Percentiles rank a stretch among this genome's conserved stretches.
Conservation (phyloP, 2,888 invertebrate genomes). For the Caenorhabditis afra region DNA sequence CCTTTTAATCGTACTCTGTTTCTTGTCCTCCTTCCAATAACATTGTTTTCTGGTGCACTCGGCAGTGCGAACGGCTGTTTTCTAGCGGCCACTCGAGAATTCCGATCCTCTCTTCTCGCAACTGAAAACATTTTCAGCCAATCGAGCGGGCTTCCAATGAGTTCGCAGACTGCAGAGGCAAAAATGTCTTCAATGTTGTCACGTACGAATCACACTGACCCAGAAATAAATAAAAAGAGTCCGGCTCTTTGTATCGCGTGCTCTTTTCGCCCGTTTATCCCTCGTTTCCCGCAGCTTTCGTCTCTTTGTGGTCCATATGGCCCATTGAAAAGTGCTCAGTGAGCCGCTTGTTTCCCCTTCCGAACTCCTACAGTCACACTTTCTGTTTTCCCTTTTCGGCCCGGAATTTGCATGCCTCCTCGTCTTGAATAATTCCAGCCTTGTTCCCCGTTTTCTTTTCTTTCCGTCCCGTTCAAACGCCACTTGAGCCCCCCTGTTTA, state of each 20-base stretch:
- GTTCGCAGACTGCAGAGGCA: too few relatives aligned
- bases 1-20: slow-evolving; percentile 27
- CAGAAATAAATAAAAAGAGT: slow-evolving; percentile 6
- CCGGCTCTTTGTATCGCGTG: slow-evolving; percentile 11
- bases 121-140: too few relatives aligned
- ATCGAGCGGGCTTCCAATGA: too few relatives aligned
- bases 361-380: slow-evolving; percentile 16
- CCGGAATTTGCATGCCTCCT: slow-evolving; percentile 24
- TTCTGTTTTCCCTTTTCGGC: slow-evolving; percentile 9
- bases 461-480: slow-evolving; percentile 11
- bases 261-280: slow-evolving; percentile 26
- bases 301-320: slow-evolving; percentile 38
- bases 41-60: too few relatives aligned
- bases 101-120: too few relatives aligned
- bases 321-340: slow-evolving; percentile 41
- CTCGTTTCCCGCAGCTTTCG: slow-evolving; percentile 32
- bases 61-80: too few relatives aligned
- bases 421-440: slow-evolving; percentile 23
- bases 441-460: slow-evolving; percentile 4
- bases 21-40: background rate
- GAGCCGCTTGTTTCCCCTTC: slow-evolving; percentile 9
- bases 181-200: slow-evolving; percentile 1
- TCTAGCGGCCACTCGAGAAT: too few relatives aligned
- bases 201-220: too few relatives aligned
- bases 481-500: slow-evolving; percentile 26